Evolutionary conservation across 2,797 vertebrate species (phyloP), one percentile per base, ranked within the genome.

Genomic region (Scolopax bukidnonensis): DNA sequence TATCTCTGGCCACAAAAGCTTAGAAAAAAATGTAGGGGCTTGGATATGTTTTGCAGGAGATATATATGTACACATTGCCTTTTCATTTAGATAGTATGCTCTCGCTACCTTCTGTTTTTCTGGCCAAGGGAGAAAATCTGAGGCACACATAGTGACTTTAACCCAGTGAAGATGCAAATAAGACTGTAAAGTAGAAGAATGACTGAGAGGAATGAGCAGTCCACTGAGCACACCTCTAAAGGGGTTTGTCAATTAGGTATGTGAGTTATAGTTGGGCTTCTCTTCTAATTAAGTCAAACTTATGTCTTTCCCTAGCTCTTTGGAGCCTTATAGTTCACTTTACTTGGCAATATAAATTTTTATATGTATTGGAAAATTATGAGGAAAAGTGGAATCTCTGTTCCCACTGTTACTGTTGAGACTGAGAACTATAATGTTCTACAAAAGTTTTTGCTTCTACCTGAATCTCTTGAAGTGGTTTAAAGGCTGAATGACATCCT

Each of bases 261-360:
- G 50, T 59, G 59, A 87, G 25, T 43, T 84, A 51, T 30, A 87
- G 56, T 36, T 74, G 7, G 30, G 12, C 51, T 95, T 45, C 43
- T 94, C 59, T 94, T 94, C 13, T 76, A 89, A 75, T 90, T 95
- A 78, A 96, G 76, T 73, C 84, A 93, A 95, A 91, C 30, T 87
- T 73, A 68, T 69, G 24, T 80, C 40, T 97, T 93, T 78, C 48
- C 41, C 50, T 75, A 41, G 40, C 41, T 96, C 63, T 87, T 95
- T 60, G 80, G 83, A 94, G 60, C 75, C 78, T 86, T 94, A 87
- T 17, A 87, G 56, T 83, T 93, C 87, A 59, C 25, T 77, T 84
- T 94, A 91, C 93, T 93, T 97, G 95, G 93, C 80, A 96, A 60
- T 30, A 84, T 81, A 87, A 87, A 91, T 93, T 87, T 93, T 28